Evolutionary conservation across 2,113 vertebrate genomes (phyloP).

Genomic region (Platichthys flesus): DNA sequence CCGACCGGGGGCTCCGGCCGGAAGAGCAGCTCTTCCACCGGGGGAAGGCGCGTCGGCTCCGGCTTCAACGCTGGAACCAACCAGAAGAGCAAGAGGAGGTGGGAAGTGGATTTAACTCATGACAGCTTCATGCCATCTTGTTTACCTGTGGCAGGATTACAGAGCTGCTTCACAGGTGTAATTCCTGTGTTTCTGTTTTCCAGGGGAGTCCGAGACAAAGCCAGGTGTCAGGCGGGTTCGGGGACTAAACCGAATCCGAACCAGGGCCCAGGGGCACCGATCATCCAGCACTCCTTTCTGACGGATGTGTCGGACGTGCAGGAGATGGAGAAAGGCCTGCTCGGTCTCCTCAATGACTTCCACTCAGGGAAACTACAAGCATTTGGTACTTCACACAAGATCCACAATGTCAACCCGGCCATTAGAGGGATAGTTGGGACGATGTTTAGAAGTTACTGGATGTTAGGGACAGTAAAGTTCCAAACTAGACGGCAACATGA

Average conservation of each 20-base stretch:
- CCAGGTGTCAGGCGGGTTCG: conserved; percentile 75
- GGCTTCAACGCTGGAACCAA: conserved; percentile 83
- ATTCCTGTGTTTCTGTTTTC: not conserved
- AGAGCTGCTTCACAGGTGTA: not conserved
- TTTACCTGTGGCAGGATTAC: not conserved
- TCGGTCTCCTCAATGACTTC: conserved; percentile 97
- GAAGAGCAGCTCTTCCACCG: conserved; percentile 69
- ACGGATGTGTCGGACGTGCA: conserved; percentile 98
- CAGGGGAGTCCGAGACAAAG: conserved; percentile 90
- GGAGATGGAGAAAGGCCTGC: conserved; percentile 97
- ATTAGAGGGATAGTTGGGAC: not conserved
- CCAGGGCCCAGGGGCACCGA: conserved; percentile 85
- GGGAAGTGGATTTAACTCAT: not conserved
- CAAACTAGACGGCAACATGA: too few relatives aligned
- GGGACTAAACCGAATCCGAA: conserved; percentile 77
- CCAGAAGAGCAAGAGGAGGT: conserved; percentile 91
- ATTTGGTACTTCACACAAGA: conserved; percentile 84
- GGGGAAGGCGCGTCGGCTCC: conserved; percentile 85
- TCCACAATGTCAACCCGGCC: too few relatives aligned
- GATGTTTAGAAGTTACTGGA: too few relatives aligned
- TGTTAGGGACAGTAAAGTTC: too few relatives aligned
- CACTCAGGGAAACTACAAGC: conserved; percentile 98
- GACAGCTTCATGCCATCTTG: not conserved
- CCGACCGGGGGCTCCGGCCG: conserved; percentile 61
- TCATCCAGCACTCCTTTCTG: conserved; percentile 95